A percentile compares a stretch with the other conserved stretches of the same genome.
phyloP scores from a whole-genome alignment of 1,140 invertebrate genomes.

The Apis dorsata region DNA sequence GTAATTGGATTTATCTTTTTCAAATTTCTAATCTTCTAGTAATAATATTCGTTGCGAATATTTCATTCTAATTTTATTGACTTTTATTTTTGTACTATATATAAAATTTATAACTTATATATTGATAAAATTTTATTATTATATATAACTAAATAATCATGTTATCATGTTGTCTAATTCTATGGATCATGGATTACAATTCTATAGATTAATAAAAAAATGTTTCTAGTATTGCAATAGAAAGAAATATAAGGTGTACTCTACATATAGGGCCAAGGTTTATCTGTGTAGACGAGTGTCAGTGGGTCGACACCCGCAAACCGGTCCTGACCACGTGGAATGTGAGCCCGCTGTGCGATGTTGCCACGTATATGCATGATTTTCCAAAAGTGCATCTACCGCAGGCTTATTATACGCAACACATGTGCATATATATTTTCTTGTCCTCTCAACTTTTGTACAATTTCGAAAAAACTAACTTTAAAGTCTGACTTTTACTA shows the following conservation, averaged over 20 bases:
- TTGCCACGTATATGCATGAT: conserved; percentile 72
- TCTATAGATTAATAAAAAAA: too few species aligned
- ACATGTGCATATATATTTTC: background rate
- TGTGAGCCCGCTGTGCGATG: conserved; percentile 62
- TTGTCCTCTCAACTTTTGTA: background rate
- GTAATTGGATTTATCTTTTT: background rate
- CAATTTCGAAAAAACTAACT: conserved; percentile 37
- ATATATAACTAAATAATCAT: too few species aligned
- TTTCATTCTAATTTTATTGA: background rate
- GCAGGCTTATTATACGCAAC: background rate
- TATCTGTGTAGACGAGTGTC: conserved; percentile 67
- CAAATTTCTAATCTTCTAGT: background rate
- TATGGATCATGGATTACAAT: background rate
- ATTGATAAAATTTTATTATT: too few species aligned
- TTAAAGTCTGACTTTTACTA: background rate
- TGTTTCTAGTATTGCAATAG: conserved; percentile 54
- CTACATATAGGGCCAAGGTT: conserved; percentile 62
- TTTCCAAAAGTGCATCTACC: conserved; percentile 71
- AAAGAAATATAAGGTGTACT: conserved; percentile 59
- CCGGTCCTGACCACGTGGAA: conserved; percentile 71
- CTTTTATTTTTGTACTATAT: too few species aligned
- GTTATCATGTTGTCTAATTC: background rate
- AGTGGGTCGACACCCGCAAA: conserved; percentile 69
- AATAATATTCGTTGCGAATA: background rate
- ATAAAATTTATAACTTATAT: too few species aligned